phyloP scores from a whole-genome alignment of 2,113 vertebrate genomes.

The Triplophysa siluroides region DNA sequence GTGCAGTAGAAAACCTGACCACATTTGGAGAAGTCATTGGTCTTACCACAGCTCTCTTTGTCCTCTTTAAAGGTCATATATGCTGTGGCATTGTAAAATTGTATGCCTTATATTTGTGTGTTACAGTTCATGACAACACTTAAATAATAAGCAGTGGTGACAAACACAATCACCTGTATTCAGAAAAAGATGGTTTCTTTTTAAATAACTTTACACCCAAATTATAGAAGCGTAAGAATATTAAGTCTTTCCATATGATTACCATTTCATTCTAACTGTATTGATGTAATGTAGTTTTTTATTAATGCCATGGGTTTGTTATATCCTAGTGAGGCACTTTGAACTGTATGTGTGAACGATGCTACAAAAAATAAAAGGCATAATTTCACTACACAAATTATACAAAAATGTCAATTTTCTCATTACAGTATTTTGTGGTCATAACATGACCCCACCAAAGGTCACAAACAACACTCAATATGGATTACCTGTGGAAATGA shows the following conservation, averaged over 20 bases:
- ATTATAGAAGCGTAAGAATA: too few relatives aligned
- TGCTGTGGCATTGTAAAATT: neutral
- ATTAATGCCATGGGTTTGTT: too few relatives aligned
- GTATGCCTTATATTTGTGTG: neutral
- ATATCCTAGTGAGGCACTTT: too few relatives aligned
- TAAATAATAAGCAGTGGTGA: neutral
- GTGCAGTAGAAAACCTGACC: neutral
- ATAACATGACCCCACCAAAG: neutral
- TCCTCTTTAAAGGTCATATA: slow-evolving; percentile 23
- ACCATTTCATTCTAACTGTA: too few relatives aligned
- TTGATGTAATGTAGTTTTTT: too few relatives aligned
- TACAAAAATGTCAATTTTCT: neutral
- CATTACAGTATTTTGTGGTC: neutral
- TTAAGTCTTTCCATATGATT: too few relatives aligned
- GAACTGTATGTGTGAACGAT: too few relatives aligned
- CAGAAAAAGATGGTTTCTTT: neutral
- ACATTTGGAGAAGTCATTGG: neutral
- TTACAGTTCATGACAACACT: neutral
- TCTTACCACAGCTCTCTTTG: neutral
- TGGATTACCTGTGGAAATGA: slow-evolving; percentile 66
- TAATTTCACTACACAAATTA: too few relatives aligned
- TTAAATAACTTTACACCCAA: too few relatives aligned
- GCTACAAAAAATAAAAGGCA: too few relatives aligned
- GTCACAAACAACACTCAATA: neutral
- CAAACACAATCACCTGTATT: neutral